phyloP scores from a whole-genome alignment of 2,113 vertebrate genomes.

The Oxyruncus cristatus region DNA sequence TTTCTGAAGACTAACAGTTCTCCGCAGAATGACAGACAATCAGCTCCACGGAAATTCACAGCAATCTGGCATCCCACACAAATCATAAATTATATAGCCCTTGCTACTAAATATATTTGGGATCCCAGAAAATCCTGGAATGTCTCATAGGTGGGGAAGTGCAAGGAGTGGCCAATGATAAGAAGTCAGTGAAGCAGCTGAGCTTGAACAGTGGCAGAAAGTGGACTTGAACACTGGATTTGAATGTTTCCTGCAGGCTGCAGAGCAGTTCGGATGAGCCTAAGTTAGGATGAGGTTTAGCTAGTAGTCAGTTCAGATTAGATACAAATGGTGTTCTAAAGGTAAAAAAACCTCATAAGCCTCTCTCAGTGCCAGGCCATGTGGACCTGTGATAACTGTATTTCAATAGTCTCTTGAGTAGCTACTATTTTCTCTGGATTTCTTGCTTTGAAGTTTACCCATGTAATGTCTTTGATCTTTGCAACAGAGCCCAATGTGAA shows the following conservation, averaged over 20 bases:
- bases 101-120: background rate
- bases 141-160: background rate
- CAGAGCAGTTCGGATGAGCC: background rate
- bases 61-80: background rate
- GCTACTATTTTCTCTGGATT: conserved; percentile 37
- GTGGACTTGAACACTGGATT: background rate
- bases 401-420: conserved; percentile 1
- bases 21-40: background rate
- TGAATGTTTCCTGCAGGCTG: background rate
- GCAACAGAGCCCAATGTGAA: background rate
- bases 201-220: background rate
- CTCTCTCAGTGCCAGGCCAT: background rate
- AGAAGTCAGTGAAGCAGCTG: background rate
- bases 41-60: background rate
- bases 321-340: background rate
- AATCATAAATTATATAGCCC: background rate
- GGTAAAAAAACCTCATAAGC: background rate
- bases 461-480: conserved; percentile 1
- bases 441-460: conserved; percentile 41
- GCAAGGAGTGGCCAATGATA: background rate
- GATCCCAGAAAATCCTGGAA: background rate
- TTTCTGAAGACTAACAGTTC: background rate
- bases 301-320: background rate
- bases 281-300: background rate
- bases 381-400: background rate